phyloP scores from a whole-genome alignment of 2,113 vertebrate species.

The Hirundichthys speculiger region DNA sequence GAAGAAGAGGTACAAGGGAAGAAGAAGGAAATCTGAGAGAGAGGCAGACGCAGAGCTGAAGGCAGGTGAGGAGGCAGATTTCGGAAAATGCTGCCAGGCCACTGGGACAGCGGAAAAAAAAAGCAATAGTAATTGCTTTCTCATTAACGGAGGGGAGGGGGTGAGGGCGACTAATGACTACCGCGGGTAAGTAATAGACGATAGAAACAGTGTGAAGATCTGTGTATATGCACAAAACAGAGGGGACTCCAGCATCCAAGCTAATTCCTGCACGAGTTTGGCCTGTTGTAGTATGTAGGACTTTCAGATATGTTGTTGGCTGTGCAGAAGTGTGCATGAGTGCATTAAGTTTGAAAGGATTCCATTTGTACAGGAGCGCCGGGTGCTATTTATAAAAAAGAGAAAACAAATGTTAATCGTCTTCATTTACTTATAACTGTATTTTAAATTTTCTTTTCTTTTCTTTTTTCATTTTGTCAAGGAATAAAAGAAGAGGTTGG shows the following conservation, averaged over 20 bases:
- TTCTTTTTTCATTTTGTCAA: conserved; percentile 40
- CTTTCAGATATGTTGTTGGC: conserved; percentile 44
- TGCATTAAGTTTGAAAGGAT: conserved; percentile 38
- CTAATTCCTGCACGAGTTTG: conserved; percentile 57
- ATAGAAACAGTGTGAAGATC: too few species aligned
- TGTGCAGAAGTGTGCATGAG: conserved; percentile 56
- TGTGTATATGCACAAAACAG: conserved; percentile 49
- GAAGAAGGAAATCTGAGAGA: conserved; percentile 76
- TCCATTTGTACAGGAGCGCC: conserved; percentile 15
- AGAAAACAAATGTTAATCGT: conserved; percentile 6
- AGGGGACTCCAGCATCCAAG: conserved; percentile 56
- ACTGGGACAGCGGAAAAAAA: conserved; percentile 53
- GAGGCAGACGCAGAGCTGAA: conserved; percentile 75
- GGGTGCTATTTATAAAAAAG: conserved; percentile 20
- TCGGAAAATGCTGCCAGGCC: conserved; percentile 70
- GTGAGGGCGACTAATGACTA: conserved; percentile 78
- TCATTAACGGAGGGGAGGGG: conserved; percentile 74
- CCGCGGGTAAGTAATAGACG: conserved; percentile 74
- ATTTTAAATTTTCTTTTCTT: conserved; percentile 34
- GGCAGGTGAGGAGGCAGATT: conserved; percentile 75
- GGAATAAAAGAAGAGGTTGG: conserved; percentile 29
- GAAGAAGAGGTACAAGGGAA: conserved; percentile 76
- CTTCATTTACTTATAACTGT: conserved; percentile 43
- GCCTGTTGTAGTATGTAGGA: conserved; percentile 64
- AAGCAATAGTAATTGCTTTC: conserved; percentile 79